phyloP scores from a whole-genome alignment of 2,797 vertebrate genomes.

The Etheostoma perlongum region DNA sequence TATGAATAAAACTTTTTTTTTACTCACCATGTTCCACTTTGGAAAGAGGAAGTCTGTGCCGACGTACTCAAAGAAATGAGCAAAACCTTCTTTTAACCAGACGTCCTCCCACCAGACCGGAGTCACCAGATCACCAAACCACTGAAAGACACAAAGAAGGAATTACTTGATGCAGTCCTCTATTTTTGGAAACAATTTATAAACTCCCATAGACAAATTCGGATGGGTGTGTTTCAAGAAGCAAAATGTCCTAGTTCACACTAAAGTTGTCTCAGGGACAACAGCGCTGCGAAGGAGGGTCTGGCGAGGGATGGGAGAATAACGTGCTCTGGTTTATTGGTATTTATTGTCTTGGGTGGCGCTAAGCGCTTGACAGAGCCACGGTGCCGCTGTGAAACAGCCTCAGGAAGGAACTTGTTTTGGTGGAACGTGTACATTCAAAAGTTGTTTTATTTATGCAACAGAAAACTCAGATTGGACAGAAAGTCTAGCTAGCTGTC shows the following conservation, averaged over 20 bases:
- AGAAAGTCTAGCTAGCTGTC: no score
- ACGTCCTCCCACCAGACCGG: conserved; percentile 99
- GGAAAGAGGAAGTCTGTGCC: conserved; percentile 98
- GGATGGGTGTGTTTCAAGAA: background rate
- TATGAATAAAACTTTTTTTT: background rate
- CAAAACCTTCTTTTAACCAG: conserved; percentile 98
- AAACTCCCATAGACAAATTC: background rate
- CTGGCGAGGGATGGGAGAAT: no score
- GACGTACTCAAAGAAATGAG: conserved; percentile 98
- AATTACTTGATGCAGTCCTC: no score
- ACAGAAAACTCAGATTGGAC: no score
- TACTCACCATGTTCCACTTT: conserved; percentile 96
- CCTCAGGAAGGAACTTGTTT: no score
- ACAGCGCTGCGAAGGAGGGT: no score
- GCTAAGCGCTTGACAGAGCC: no score
- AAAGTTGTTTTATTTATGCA: no score
- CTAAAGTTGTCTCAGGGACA: background rate
- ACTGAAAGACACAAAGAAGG: conserved; percentile 81
- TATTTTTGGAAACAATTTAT: background rate
- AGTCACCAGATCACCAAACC: conserved; percentile 98
- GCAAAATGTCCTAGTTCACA: background rate
- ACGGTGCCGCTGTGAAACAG: no score
- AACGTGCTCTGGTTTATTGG: no score
- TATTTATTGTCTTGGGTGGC: no score
- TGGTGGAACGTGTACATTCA: no score